phyloP scores from a whole-genome alignment of 2,888 invertebrate species.

The Agyllia agylla region DNA sequence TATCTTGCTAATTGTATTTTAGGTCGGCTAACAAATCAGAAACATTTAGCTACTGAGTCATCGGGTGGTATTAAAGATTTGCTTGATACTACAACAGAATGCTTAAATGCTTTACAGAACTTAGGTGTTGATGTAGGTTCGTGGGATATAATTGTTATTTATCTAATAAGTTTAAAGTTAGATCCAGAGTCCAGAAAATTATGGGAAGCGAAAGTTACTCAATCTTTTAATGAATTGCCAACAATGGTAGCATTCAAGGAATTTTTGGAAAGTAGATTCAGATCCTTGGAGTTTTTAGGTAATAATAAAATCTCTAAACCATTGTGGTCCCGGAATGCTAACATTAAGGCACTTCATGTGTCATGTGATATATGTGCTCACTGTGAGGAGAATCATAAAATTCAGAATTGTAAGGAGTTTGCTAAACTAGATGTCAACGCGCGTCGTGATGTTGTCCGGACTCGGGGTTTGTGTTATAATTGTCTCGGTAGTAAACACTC shows the following conservation, averaged over 20 bases:
- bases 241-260: conserved; percentile 19
- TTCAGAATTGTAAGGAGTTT: conserved; percentile 71
- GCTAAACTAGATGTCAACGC: conserved; percentile 38
- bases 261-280: conserved; percentile 33
- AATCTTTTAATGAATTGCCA: conserved; percentile 19
- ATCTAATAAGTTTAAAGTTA: conserved; percentile 32
- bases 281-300: conserved; percentile 41
- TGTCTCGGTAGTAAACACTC: conserved; percentile 72
- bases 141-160: conserved; percentile 49
- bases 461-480: conserved; percentile 71
- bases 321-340: not conserved
- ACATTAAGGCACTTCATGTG: not conserved
- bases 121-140: conserved; percentile 23
- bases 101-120: conserved; percentile 49
- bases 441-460: conserved; percentile 57
- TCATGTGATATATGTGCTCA: not conserved
- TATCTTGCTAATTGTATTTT: conserved; percentile 32
- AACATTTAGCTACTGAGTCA: not conserved
- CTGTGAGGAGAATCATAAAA: conserved; percentile 61
- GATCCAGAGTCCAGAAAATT: conserved; percentile 44
- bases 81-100: conserved; percentile 69
- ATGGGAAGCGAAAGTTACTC: conserved; percentile 38
- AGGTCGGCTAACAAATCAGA: not conserved
- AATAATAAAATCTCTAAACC: conserved; percentile 2
- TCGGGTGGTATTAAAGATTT: conserved; percentile 50